Percentiles rank a stretch among this genome's conserved stretches.
phyloP scores from a whole-genome alignment of 2,888 invertebrate genomes.

The Beris chalybata region DNA sequence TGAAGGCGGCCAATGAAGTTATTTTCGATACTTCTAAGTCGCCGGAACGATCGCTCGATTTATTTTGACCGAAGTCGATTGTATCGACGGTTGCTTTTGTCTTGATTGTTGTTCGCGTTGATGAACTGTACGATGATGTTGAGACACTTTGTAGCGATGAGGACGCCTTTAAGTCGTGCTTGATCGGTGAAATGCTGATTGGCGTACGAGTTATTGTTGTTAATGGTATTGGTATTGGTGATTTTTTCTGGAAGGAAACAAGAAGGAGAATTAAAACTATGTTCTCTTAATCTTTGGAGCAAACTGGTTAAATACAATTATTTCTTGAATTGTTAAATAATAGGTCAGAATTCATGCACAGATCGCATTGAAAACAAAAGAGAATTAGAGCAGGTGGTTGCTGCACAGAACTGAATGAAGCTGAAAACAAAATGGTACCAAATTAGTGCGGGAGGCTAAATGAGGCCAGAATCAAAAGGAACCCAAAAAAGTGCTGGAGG shows the following conservation, averaged over 20 bases:
- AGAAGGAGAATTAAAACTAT: too few species aligned
- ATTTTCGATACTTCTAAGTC: constrained; percentile 48
- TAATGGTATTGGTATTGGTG: constrained; percentile 38
- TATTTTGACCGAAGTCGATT: constrained; percentile 47
- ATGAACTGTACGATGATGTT: constrained; percentile 48
- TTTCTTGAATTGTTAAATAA: too few species aligned
- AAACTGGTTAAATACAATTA: too few species aligned
- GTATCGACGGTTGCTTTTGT: constrained; percentile 43
- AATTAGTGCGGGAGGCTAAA: too few species aligned
- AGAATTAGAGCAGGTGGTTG: too few species aligned
- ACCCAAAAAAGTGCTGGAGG: too few species aligned
- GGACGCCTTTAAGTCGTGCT: constrained; percentile 21
- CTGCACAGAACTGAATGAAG: neutral
- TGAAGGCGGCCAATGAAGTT: constrained; percentile 44
- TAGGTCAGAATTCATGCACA: too few species aligned
- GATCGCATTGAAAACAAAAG: neutral
- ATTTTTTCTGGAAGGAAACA: constrained; percentile 28
- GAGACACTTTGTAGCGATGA: constrained; percentile 29
- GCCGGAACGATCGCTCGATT: constrained; percentile 33
- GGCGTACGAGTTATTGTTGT: constrained; percentile 40
- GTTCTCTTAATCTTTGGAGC: too few species aligned
- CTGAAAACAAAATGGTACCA: neutral
- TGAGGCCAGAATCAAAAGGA: neutral
- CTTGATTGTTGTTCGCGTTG: constrained; percentile 41
- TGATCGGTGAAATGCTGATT: constrained; percentile 44